Percentiles rank a stretch among this genome's conserved stretches.
These are phyloP conservation scores for Mythimna pallens DNA, from an alignment of 2,888 invertebrate species.

Conservation along the genomic window DNA sequence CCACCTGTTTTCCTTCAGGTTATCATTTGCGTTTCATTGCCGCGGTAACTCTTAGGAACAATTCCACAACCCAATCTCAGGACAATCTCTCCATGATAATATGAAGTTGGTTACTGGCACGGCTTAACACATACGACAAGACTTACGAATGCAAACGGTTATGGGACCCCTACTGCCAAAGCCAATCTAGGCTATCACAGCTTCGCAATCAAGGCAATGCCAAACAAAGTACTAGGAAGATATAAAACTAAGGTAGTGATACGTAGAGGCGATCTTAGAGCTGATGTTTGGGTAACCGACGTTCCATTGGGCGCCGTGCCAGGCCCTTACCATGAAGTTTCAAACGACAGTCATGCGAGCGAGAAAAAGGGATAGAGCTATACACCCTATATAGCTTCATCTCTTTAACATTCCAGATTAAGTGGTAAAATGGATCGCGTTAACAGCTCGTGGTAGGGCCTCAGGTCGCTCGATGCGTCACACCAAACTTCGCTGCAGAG, in stretches of 20 bases:
- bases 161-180: conserved; percentile 58
- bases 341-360: no score
- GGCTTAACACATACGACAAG: conserved; percentile 40
- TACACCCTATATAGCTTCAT: no score
- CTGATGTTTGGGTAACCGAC: conserved; percentile 70
- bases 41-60: no score
- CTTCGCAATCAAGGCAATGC: conserved; percentile 62
- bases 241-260: conserved; percentile 68
- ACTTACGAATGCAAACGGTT: conserved; percentile 64
- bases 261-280: conserved; percentile 68
- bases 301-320: conserved; percentile 77
- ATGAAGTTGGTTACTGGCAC: conserved; percentile 51
- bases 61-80: conserved; percentile 12
- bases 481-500: conserved; percentile 24
- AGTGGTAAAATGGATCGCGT: no score
- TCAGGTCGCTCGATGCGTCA: no score
- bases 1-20: no score
- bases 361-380: no score
- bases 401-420: no score
- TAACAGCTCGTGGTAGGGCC: no score
- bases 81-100: conserved; percentile 14
- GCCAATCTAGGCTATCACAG: conserved; percentile 61
- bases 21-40: no score
- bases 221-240: conserved; percentile 65
- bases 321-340: conserved; percentile 39